phyloP scores from a whole-genome alignment of 2,113 vertebrate genomes.

The Periophthalmodon schlosseri region DNA sequence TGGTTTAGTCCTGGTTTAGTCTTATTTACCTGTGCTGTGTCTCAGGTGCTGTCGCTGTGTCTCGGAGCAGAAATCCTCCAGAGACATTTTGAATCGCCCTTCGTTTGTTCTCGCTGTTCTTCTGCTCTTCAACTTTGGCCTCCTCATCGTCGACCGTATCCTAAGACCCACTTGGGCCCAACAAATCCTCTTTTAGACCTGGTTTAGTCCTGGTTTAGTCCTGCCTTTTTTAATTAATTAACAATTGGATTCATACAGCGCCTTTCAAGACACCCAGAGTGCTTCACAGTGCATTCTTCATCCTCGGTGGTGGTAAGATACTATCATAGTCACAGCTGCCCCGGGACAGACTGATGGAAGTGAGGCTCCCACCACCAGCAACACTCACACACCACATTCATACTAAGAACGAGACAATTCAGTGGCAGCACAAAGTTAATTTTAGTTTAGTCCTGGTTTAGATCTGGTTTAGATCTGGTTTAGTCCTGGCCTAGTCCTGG shows the following conservation, averaged over 20 bases:
- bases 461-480: not conserved
- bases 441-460: not conserved
- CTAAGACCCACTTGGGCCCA: slow-evolving; percentile 57
- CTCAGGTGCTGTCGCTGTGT: slow-evolving; percentile 87
- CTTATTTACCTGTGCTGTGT: not conserved
- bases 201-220: not conserved
- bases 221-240: not conserved
- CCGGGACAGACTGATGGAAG: too few species aligned
- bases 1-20: not conserved
- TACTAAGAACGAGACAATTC: too few species aligned
- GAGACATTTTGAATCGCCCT: slow-evolving; percentile 80
- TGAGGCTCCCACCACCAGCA: too few species aligned
- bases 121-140: slow-evolving; percentile 93
- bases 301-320: too few species aligned
- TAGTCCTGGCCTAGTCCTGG: not conserved
- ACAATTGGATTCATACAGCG: too few species aligned
- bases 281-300: too few species aligned
- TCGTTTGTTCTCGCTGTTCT: slow-evolving; percentile 86
- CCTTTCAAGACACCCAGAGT: too few species aligned
- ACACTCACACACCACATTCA: too few species aligned
- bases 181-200: not conserved
- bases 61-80: slow-evolving; percentile 75
- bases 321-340: too few species aligned
- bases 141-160: slow-evolving; percentile 97
- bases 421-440: too few species aligned